A percentile compares a stretch with the other conserved stretches of the same genome.
Evolutionary conservation across 2,888 invertebrate genomes (phyloP).

Genomic region (Tiliacea aurago): DNA sequence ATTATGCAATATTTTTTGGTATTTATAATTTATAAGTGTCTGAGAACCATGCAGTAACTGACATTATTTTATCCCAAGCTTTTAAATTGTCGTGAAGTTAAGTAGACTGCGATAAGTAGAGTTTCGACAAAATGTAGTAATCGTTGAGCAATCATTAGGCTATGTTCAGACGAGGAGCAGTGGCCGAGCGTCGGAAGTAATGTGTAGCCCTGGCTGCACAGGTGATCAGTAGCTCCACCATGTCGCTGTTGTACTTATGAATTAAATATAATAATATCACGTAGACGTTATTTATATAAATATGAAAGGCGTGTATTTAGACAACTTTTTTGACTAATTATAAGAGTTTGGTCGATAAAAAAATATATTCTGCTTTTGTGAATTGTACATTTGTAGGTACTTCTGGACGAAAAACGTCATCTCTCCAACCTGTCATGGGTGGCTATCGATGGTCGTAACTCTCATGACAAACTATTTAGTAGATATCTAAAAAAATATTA

Average conservation of each 20-base stretch:
- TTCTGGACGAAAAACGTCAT: too few species aligned
- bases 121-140: not conserved
- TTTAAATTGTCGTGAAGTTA: not conserved
- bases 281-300: too few species aligned
- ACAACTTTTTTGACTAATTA: too few species aligned
- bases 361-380: too few species aligned
- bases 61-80: not conserved
- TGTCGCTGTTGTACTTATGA: not conserved
- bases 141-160: not conserved
- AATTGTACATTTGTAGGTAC: too few species aligned
- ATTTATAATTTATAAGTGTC: not conserved
- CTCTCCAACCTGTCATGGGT: too few species aligned
- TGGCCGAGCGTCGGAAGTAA: not conserved
- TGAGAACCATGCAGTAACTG: not conserved
- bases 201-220: not conserved
- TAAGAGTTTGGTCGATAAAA: too few species aligned
- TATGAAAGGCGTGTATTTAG: too few species aligned
- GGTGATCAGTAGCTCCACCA: not conserved
- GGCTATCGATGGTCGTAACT: too few species aligned
- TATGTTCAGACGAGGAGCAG: slow-evolving; percentile 10
- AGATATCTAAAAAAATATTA: too few species aligned
- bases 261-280: not conserved
- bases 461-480: too few species aligned
- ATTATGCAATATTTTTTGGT: not conserved
- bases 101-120: not conserved